A percentile compares a stretch with the other conserved stretches of the same genome.
phyloP scores from a whole-genome alignment of 2,113 vertebrate genomes.

The Bufo bufo region DNA sequence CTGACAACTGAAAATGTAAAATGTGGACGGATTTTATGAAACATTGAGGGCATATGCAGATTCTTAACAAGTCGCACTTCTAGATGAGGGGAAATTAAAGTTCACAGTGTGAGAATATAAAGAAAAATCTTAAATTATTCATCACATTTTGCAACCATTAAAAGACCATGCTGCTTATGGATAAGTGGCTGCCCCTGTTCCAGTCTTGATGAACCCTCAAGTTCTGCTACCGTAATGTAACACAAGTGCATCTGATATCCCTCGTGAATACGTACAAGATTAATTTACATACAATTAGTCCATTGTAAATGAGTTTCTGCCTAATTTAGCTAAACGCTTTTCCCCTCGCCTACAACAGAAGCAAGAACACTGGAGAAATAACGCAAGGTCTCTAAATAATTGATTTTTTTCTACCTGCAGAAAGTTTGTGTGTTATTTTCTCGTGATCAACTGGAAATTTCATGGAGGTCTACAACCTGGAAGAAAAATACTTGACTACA shows the following conservation, averaged over 20 bases:
- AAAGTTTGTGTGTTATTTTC: conserved; percentile 38
- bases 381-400: conserved; percentile 47
- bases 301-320: conserved; percentile 49
- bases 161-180: conserved; percentile 26
- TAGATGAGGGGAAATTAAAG: conserved; percentile 29
- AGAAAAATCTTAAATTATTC: conserved; percentile 37
- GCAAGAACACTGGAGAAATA: conserved; percentile 8
- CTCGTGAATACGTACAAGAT: conserved; percentile 21
- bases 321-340: conserved; percentile 40
- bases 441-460: background rate
- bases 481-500: conserved; percentile 32
- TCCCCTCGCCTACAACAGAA: conserved; percentile 17
- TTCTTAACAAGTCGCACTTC: conserved; percentile 5
- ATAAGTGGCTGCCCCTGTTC: conserved; percentile 18
- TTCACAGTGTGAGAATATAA: conserved; percentile 15
- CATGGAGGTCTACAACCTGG: background rate
- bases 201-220: background rate
- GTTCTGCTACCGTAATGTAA: background rate
- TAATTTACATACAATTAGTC: conserved; percentile 55
- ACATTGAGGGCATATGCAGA: background rate
- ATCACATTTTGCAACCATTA: conserved; percentile 28
- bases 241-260: conserved; percentile 20
- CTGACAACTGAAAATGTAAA: background rate
- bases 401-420: conserved; percentile 10
- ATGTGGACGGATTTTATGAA: background rate